A percentile compares a stretch with the other conserved stretches of the same genome.
These are phyloP conservation scores for Palythoa caribaeorum DNA, from an alignment of 92 coral and sea anemone species.

Conservation along the genomic window DNA sequence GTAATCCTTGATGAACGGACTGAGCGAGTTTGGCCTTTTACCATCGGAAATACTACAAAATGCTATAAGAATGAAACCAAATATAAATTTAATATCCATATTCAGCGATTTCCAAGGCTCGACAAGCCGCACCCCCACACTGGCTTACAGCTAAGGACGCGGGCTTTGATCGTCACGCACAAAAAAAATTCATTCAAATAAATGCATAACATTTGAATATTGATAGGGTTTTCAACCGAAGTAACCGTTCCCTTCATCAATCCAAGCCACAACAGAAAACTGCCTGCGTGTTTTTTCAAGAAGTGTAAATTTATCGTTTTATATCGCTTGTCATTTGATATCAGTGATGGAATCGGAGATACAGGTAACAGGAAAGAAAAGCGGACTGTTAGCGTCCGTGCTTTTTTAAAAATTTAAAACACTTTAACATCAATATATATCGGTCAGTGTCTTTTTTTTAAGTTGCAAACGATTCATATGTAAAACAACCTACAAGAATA, in stretches of 20 bases:
- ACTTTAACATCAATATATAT: too few relatives aligned
- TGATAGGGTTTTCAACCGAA: not conserved
- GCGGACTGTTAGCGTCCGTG: too few relatives aligned
- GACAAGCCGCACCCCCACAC: constrained; percentile 40
- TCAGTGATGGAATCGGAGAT: too few relatives aligned
- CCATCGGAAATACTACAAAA: constrained; percentile 46
- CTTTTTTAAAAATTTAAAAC: too few relatives aligned
- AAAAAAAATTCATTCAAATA: constrained; percentile 6
- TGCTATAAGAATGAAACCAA: constrained; percentile 44
- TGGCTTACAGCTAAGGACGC: constrained; percentile 29
- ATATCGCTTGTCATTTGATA: too few relatives aligned
- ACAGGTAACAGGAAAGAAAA: too few relatives aligned
- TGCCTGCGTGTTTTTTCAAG: not conserved
- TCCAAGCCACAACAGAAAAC: not conserved
- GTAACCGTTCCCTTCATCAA: not conserved
- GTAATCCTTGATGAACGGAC: constrained; percentile 77
- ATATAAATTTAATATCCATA: constrained; percentile 33
- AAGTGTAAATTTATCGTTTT: too few relatives aligned
- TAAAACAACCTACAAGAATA: too few relatives aligned
- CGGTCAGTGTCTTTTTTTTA: too few relatives aligned
- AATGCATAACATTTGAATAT: constrained; percentile 18
- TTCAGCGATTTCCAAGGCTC: constrained; percentile 16
- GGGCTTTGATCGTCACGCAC: constrained; percentile 27
- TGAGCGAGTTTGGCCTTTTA: constrained; percentile 51
- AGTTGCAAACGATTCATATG: too few relatives aligned